phyloP scores from a whole-genome alignment of 53 echinoderm and acorn worm genomes.

The Echinarachnius parma region DNA sequence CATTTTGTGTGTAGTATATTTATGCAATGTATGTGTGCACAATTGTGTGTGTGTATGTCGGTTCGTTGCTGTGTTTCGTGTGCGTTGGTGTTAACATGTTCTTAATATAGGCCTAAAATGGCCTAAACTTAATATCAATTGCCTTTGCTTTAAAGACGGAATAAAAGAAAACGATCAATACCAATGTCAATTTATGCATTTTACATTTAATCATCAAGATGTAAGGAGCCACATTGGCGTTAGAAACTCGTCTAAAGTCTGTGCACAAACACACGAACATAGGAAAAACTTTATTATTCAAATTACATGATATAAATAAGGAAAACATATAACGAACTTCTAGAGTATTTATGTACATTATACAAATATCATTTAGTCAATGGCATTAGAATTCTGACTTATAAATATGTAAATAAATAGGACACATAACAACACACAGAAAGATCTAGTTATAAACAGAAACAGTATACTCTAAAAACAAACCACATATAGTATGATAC shows the following conservation, averaged over 20 bases:
- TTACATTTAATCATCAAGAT: conserved; percentile 34
- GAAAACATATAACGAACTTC: conserved; percentile 44
- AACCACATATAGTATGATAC: too few relatives aligned
- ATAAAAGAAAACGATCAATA: background rate
- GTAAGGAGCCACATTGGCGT: background rate
- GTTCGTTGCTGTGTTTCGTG: too few relatives aligned
- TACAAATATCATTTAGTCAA: conserved; percentile 28
- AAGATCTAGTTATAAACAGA: too few relatives aligned
- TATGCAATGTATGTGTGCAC: too few relatives aligned
- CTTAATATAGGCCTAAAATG: too few relatives aligned
- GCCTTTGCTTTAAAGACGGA: too few relatives aligned
- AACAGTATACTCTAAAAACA: too few relatives aligned
- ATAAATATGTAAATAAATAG: conserved; percentile 27
- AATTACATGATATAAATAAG: conserved; percentile 39
- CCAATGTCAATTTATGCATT: conserved; percentile 4
- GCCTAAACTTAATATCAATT: too few relatives aligned
- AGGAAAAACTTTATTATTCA: conserved; percentile 10
- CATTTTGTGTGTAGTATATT: too few relatives aligned
- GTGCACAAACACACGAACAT: conserved; percentile 16
- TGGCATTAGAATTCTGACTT: conserved; percentile 7
- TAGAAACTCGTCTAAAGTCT: conserved; percentile 28
- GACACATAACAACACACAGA: background rate
- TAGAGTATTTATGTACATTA: conserved; percentile 42
- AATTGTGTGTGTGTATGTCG: too few relatives aligned
- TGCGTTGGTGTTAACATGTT: too few relatives aligned